Conservation (phyloP, 1,140 invertebrate genomes). For the Heliconius hermathena region DNA sequence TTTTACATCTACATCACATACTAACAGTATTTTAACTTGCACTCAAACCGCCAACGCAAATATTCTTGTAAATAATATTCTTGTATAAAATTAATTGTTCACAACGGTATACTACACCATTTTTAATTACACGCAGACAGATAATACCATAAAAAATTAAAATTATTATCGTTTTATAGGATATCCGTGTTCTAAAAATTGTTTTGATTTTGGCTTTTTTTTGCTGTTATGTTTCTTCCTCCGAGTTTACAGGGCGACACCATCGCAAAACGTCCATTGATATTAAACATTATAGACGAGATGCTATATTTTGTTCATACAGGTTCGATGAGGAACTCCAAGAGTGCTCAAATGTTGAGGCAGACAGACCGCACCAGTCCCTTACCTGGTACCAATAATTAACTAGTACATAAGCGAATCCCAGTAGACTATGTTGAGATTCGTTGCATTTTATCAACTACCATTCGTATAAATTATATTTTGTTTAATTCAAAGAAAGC, state of each 20-base stretch:
- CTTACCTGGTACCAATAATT: slow-evolving; percentile 77
- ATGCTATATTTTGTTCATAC: slow-evolving; percentile 76
- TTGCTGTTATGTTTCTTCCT: slow-evolving; percentile 39
- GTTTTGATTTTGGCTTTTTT: slow-evolving; percentile 40
- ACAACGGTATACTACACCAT: slow-evolving; percentile 22
- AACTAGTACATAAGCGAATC: slow-evolving; percentile 67
- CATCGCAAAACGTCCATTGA: slow-evolving; percentile 17
- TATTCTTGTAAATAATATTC: slow-evolving; percentile 28
- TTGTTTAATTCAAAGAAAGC: slow-evolving; percentile 41
- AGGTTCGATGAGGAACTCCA: slow-evolving; percentile 81
- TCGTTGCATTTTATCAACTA: slow-evolving; percentile 50
- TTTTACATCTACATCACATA: slow-evolving; percentile 42
- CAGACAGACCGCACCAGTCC: slow-evolving; percentile 81
- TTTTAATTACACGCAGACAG: slow-evolving; percentile 8
- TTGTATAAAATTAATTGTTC: slow-evolving; percentile 4
- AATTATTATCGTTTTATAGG: slow-evolving; percentile 4
- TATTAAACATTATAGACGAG: slow-evolving; percentile 53
- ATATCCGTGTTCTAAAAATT: slow-evolving; percentile 2
- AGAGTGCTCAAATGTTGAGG: slow-evolving; percentile 82
- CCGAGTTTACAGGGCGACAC: slow-evolving; percentile 47
- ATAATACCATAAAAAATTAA: slow-evolving; percentile 15
- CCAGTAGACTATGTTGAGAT: slow-evolving; percentile 63
- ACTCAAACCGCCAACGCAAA: slow-evolving; percentile 28
- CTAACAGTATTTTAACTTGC: slow-evolving; percentile 38
- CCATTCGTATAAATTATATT: slow-evolving; percentile 35